Conservation (phyloP, 2,113 vertebrate species). For the Ceyx margarethae region DNA sequence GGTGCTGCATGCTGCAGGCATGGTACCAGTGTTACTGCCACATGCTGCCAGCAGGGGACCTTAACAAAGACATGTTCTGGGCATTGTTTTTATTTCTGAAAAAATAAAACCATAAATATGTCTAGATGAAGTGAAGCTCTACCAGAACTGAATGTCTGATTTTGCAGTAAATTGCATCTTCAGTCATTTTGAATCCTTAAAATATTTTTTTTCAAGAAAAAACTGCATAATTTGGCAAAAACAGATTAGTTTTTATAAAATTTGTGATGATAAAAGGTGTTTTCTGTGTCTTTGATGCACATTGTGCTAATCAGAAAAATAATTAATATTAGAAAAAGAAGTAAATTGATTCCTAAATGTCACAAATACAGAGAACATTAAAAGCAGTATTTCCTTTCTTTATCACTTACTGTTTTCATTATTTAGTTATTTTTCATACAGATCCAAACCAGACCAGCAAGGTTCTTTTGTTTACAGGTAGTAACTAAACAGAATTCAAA, state of each 20-base stretch:
- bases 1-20: slow-evolving; percentile 17
- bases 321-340: slow-evolving; percentile 22
- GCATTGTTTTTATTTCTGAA: neutral
- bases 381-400: slow-evolving; percentile 43
- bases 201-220: neutral
- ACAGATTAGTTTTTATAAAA: neutral
- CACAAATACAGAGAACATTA: slow-evolving; percentile 27
- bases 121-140: neutral
- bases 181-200: neutral
- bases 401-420: slow-evolving; percentile 8
- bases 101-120: neutral
- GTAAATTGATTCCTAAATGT: slow-evolving; percentile 23
- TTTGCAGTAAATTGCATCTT: neutral
- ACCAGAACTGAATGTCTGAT: neutral
- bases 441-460: neutral
- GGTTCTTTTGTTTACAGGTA: slow-evolving; percentile 28
- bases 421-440: slow-evolving; percentile 32
- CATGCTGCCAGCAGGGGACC: neutral
- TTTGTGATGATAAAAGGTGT: neutral
- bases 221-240: neutral
- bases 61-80: neutral
- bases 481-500: slow-evolving; percentile 12
- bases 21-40: slow-evolving; percentile 33
- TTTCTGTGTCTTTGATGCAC: neutral
- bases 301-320: slow-evolving; percentile 6